Evolutionary conservation across 2,113 vertebrate species (phyloP).

Genomic region (Rhea pennata): DNA sequence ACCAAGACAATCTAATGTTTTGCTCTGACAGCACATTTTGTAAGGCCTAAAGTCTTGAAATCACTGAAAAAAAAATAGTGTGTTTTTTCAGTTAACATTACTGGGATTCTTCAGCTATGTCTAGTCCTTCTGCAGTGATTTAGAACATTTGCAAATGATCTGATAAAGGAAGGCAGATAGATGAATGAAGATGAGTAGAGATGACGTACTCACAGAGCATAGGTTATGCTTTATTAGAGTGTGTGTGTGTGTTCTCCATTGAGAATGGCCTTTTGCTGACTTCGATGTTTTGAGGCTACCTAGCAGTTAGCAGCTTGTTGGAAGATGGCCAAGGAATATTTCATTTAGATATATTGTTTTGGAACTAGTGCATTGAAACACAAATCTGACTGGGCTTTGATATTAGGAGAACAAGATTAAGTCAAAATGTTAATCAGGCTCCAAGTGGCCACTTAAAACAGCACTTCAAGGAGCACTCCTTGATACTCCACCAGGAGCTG

Average conservation of each 20-base stretch:
- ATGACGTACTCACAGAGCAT: background rate
- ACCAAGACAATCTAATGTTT: background rate
- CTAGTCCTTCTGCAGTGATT: background rate
- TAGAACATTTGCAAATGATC: background rate
- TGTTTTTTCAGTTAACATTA: background rate
- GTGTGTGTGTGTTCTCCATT: background rate
- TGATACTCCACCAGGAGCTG: background rate
- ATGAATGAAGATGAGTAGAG: background rate
- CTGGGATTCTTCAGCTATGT: background rate
- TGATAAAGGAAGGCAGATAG: background rate
- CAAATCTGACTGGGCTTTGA: background rate
- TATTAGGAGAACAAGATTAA: background rate
- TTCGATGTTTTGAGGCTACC: background rate
- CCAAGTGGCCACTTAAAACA: background rate
- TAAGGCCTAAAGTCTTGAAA: background rate
- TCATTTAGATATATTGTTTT: slow-evolving; percentile 1
- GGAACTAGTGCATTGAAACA: background rate
- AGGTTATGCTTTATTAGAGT: background rate
- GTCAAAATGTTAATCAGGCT: background rate
- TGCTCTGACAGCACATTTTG: background rate
- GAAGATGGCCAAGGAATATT: background rate
- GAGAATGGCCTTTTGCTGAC: background rate
- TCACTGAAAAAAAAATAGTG: background rate
- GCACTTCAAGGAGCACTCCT: background rate
- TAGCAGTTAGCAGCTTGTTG: background rate